phyloP scores from a whole-genome alignment of 1,140 invertebrate genomes.

The Drosophila tani region DNA sequence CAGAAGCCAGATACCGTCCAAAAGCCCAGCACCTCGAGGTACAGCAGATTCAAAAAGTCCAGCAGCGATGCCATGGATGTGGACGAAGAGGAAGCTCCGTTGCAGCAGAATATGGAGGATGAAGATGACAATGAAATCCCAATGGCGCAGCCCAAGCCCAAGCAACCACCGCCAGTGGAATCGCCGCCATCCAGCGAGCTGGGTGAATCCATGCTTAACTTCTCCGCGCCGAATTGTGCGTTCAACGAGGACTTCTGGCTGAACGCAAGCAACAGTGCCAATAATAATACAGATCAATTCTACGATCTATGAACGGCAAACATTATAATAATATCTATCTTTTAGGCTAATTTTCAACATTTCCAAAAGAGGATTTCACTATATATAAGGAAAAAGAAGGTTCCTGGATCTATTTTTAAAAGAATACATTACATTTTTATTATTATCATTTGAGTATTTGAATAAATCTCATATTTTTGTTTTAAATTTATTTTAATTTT shows the following conservation, averaged over 20 bases:
- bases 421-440: no score
- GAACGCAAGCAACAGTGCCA: neutral
- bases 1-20: neutral
- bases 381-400: no score
- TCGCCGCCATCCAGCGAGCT: neutral
- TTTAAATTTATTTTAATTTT: no score
- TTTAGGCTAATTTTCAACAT: neutral
- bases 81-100: neutral
- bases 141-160: slow-evolving; percentile 8
- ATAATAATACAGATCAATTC: neutral
- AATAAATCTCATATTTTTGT: no score
- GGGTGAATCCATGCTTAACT: slow-evolving; percentile 1
- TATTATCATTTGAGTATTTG: no score
- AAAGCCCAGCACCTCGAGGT: neutral
- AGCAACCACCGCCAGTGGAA: neutral
- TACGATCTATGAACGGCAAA: slow-evolving; percentile 11
- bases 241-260: slow-evolving; percentile 14
- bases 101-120: neutral
- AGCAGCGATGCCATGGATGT: neutral
- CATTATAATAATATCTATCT: no score
- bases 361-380: no score
- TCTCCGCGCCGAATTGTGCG: neutral
- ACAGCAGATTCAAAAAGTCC: neutral
- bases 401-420: no score
- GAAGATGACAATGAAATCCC: neutral